Evolutionary conservation across 1,140 invertebrate species (phyloP), one percentile per base, ranked within the genome.

Genomic region (Acromyrmex charruanus): DNA sequence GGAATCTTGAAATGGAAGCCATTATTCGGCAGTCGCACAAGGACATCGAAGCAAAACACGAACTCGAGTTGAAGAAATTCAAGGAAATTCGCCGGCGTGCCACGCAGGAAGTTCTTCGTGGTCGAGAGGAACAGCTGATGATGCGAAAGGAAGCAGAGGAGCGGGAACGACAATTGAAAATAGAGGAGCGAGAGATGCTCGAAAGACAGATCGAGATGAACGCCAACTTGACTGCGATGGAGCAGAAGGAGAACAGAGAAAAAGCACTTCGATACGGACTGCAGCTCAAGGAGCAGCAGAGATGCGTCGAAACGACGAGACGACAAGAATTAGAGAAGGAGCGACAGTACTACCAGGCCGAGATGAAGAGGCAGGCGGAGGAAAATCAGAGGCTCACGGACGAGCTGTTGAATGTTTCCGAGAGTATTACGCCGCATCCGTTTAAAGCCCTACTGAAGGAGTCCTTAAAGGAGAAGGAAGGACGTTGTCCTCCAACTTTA

Each of bases 361-460:
- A 84, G 18, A 10, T 77, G 69, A 81, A 87, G 71, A 86, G 77
- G 0, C 82, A 87, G 31, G 28, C 18, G 39, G 69, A 90, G 6
- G 92, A 92, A 61, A 81, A 91, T 77, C 49, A 75, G 68, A 88
- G 81, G 44, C 72, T 88, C 21, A 87, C 85, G 10, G 86, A 90
- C 4, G 85, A 91, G 65, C 55, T 92, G n/a, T 61, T 92, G 77
- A 71, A 82, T 9, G 90, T 91, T 86, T 90, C 92, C 25, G 89
- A 92, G 61, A 86, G 77, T 53, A 77, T 92, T 44, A 77, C 61
- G 25, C 89, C 91, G 16, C 91, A 92, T 81, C 91, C 92, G 53
- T 92, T 92, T 74, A 92, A 92, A 75, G 66, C 82, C 16, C 63
- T 91, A 55, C 51, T 93, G 31, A 90, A 85, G 58, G 85, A 92